phyloP scores from a whole-genome alignment of 1,140 invertebrate species.

The Papilio helenus region DNA sequence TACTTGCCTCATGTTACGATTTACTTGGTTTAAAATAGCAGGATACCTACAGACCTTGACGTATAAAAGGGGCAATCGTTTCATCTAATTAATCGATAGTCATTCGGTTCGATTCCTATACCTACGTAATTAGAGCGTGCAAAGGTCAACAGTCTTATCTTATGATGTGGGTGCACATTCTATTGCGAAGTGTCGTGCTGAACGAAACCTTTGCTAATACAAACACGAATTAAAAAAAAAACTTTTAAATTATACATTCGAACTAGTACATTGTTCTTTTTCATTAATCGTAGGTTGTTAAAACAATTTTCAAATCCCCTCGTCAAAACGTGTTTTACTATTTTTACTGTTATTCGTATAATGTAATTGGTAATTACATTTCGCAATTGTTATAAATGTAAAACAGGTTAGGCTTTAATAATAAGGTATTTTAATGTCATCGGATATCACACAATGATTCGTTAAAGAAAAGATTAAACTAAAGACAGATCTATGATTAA shows the following conservation, averaged over 20 bases:
- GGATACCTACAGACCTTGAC: neutral
- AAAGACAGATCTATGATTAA: too few relatives aligned
- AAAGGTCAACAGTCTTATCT: constrained; percentile 10
- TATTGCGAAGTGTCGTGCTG: neutral
- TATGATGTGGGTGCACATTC: constrained; percentile 12
- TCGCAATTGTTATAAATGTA: neutral
- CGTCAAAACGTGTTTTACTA: neutral
- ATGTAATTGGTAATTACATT: neutral
- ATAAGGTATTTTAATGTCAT: neutral
- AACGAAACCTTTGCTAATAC: constrained; percentile 6
- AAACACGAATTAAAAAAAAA: neutral
- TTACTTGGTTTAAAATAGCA: too few relatives aligned
- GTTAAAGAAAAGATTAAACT: too few relatives aligned
- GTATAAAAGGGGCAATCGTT: neutral
- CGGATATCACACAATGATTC: neutral
- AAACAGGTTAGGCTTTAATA: neutral
- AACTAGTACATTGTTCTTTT: neutral
- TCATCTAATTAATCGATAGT: constrained; percentile 8
- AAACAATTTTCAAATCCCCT: neutral
- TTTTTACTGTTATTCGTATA: neutral
- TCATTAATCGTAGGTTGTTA: neutral
- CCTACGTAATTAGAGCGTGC: neutral
- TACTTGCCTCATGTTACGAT: too few relatives aligned
- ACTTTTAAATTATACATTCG: neutral
- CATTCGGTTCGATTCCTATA: neutral